Evolutionary conservation across 53 echinoderm and acorn worm genomes (phyloP).

Genomic region (Holothuria leucospilota): DNA sequence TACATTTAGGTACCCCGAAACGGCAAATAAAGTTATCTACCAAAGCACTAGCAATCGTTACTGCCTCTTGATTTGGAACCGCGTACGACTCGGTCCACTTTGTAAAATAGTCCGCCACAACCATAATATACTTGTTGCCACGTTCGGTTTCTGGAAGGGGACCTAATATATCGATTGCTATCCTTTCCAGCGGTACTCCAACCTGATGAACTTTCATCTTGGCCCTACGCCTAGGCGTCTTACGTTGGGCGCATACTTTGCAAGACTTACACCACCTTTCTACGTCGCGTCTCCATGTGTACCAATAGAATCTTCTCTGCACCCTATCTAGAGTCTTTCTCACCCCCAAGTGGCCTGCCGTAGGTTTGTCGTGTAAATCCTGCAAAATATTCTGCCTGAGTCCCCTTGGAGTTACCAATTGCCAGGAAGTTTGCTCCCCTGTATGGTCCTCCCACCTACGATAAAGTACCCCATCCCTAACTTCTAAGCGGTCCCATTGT

Average conservation of each 20-base stretch:
- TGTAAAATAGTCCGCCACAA: conserved; percentile 54
- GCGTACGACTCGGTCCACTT: conserved; percentile 57
- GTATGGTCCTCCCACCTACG: neutral
- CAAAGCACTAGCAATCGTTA: conserved; percentile 26
- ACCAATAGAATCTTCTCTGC: neutral
- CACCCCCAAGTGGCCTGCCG: neutral
- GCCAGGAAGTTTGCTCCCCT: neutral
- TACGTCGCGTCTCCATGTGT: neutral
- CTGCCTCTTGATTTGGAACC: conserved; percentile 35
- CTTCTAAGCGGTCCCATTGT: neutral
- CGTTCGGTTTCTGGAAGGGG: conserved; percentile 11
- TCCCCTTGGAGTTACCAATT: neutral
- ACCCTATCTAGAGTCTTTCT: neutral
- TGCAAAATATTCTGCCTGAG: neutral
- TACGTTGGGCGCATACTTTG: neutral
- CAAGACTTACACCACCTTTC: neutral
- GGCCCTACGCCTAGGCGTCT: neutral
- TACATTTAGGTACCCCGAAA: conserved; percentile 12
- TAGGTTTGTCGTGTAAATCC: neutral
- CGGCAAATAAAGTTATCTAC: conserved; percentile 35
- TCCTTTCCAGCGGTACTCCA: conserved; percentile 45
- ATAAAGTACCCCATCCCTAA: conserved; percentile 5
- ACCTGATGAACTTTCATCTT: conserved; percentile 32
- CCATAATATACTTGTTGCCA: conserved; percentile 39
- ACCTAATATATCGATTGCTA: conserved; percentile 46